Evolutionary conservation across 1,140 invertebrate genomes (phyloP).

Genomic region (Drosophila punjabiensis): DNA sequence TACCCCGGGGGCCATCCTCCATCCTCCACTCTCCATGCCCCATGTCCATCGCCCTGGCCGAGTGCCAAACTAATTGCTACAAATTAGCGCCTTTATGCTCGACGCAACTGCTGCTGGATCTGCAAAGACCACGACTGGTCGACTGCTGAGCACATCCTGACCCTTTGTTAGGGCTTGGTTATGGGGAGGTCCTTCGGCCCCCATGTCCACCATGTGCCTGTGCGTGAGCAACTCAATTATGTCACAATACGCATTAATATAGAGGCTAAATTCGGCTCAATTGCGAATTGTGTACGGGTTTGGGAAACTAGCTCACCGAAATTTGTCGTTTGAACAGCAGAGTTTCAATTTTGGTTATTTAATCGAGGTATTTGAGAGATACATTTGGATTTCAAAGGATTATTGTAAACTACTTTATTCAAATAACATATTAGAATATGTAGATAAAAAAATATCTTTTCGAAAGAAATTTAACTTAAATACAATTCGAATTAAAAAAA

Average conservation of each 20-base stretch:
- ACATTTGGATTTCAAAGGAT: neutral
- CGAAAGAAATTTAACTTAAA: too few relatives aligned
- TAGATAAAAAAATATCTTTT: too few relatives aligned
- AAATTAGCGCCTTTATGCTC: slow-evolving; percentile 81
- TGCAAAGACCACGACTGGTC: slow-evolving; percentile 45
- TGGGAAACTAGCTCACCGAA: slow-evolving; percentile 6
- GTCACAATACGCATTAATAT: slow-evolving; percentile 49
- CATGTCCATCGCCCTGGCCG: slow-evolving; percentile 27
- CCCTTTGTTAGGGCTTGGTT: slow-evolving; percentile 21
- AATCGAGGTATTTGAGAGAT: neutral
- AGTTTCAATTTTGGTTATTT: neutral
- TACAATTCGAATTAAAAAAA: too few relatives aligned
- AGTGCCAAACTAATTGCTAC: slow-evolving; percentile 74
- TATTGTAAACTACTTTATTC: too few relatives aligned
- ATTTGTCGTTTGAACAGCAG: neutral
- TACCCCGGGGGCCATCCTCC: slow-evolving; percentile 8
- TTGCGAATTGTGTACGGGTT: slow-evolving; percentile 33
- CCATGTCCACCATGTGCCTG: slow-evolving; percentile 10
- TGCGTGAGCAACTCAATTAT: slow-evolving; percentile 66
- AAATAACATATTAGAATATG: too few relatives aligned
- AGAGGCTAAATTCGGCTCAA: slow-evolving; percentile 38
- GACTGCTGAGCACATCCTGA: slow-evolving; percentile 42
- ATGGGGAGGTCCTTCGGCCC: neutral
- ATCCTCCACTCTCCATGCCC: neutral
- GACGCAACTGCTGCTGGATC: slow-evolving; percentile 21